These are phyloP conservation scores for Adrianichthys oophorus DNA, from an alignment of 2,797 vertebrate species.

Conservation along the genomic window DNA sequence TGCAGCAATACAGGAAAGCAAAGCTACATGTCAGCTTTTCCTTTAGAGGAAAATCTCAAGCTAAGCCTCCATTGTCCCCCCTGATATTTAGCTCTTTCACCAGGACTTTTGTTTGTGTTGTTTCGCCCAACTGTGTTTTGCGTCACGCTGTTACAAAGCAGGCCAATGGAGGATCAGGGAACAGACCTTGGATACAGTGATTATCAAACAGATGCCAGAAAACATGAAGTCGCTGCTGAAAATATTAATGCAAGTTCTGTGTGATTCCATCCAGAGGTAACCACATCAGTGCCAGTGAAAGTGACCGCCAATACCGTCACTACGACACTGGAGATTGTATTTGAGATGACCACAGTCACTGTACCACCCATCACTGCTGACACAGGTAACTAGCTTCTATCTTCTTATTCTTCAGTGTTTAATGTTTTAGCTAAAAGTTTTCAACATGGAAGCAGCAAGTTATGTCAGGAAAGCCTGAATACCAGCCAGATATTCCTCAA, in stretches of 20 bases:
- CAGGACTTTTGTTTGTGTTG: slow-evolving; percentile 4
- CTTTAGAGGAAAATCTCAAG: slow-evolving; percentile 65
- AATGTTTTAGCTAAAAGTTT: too few relatives aligned
- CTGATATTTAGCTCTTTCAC: slow-evolving; percentile 52
- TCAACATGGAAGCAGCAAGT: too few relatives aligned
- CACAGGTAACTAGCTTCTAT: slow-evolving; percentile 61
- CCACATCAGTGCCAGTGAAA: slow-evolving; percentile 60
- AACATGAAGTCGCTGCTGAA: slow-evolving; percentile 19
- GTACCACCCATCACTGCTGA: slow-evolving; percentile 53
- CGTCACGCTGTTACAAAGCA: slow-evolving; percentile 37
- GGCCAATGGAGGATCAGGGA: slow-evolving; percentile 28
- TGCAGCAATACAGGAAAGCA: slow-evolving; percentile 68
- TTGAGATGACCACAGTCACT: slow-evolving; percentile 61
- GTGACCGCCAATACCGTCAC: slow-evolving; percentile 51
- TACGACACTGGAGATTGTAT: slow-evolving; percentile 22
- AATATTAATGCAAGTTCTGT: slow-evolving; percentile 18
- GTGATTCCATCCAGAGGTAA: slow-evolving; percentile 55
- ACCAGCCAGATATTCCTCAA: too few relatives aligned
- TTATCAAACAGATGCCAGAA: slow-evolving; percentile 32
- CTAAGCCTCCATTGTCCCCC: slow-evolving; percentile 71
- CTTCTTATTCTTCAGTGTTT: not conserved
- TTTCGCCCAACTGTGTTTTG: slow-evolving; percentile 46
- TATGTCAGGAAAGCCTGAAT: too few relatives aligned
- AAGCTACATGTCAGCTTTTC: slow-evolving; percentile 76
- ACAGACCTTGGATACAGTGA: slow-evolving; percentile 39